phyloP scores from a whole-genome alignment of 92 coral and sea anemone genomes.

The Scolanthus callimorphus region DNA sequence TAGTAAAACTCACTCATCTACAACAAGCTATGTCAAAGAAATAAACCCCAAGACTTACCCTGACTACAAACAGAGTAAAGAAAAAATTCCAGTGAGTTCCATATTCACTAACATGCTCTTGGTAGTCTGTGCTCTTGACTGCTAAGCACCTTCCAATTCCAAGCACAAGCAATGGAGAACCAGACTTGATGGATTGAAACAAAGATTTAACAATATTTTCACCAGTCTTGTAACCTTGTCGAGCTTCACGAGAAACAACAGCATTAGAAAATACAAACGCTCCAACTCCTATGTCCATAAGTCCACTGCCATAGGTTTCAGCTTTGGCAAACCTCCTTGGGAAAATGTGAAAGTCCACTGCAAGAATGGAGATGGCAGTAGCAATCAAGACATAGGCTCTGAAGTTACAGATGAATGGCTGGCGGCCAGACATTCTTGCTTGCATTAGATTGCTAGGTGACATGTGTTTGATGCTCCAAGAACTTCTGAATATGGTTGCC shows the following conservation, averaged over 20 bases:
- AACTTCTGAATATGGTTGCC: neutral
- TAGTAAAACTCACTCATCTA: too few relatives aligned
- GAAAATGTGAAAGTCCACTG: slow-evolving; percentile 82
- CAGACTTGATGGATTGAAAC: slow-evolving; percentile 56
- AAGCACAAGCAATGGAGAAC: slow-evolving; percentile 72
- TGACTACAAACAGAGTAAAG: slow-evolving; percentile 75
- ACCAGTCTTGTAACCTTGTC: slow-evolving; percentile 12
- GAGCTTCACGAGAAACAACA: slow-evolving; percentile 86
- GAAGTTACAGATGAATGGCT: slow-evolving; percentile 70
- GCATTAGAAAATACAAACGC: slow-evolving; percentile 90
- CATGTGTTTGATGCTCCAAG: neutral
- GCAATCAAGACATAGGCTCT: slow-evolving; percentile 88
- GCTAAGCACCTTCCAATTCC: slow-evolving; percentile 65
- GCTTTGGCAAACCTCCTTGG: slow-evolving; percentile 96
- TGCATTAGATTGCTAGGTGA: slow-evolving; percentile 6
- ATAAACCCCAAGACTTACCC: too few relatives aligned
- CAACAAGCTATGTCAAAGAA: too few relatives aligned
- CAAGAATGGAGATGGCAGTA: slow-evolving; percentile 84
- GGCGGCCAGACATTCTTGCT: slow-evolving; percentile 34
- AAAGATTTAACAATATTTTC: slow-evolving; percentile 11
- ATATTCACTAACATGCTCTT: slow-evolving; percentile 92
- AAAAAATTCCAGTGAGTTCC: slow-evolving; percentile 98
- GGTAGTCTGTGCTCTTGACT: slow-evolving; percentile 91
- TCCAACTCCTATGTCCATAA: slow-evolving; percentile 99
- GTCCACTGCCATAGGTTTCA: slow-evolving; percentile 91